Percentiles rank a stretch among this genome's conserved stretches.
phyloP scores from a whole-genome alignment of 2,797 vertebrate genomes.

The Dromococcyx pavoninus region DNA sequence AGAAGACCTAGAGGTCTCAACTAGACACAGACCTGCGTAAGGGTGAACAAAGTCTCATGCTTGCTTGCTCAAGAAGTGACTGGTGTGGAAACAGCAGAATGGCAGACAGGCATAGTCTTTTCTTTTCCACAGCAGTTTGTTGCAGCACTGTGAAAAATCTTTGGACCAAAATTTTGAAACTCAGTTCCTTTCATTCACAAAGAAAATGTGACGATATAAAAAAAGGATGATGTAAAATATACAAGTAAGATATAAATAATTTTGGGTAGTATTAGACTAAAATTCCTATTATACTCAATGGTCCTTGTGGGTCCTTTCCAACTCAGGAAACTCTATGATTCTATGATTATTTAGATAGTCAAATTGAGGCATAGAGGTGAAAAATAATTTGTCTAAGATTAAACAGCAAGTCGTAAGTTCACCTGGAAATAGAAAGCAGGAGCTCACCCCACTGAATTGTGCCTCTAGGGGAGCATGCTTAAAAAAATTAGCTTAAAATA shows the following conservation, averaged over 20 bases:
- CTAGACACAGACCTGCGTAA: not conserved
- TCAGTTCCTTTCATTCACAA: not conserved
- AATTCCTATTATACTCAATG: not conserved
- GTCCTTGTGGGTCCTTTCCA: no score
- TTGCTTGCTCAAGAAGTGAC: not conserved
- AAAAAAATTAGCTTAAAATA: not conserved
- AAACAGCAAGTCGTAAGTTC: not conserved
- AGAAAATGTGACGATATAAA: not conserved
- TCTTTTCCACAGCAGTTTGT: not conserved
- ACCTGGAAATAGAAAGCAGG: not conserved
- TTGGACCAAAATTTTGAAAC: not conserved
- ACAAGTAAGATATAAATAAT: not conserved
- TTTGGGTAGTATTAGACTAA: not conserved
- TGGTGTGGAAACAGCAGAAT: not conserved
- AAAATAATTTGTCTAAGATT: slow-evolving; percentile 9
- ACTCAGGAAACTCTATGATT: no score
- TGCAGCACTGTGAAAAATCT: not conserved
- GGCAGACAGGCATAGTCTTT: not conserved
- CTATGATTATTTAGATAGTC: not conserved
- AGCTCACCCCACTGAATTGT: not conserved
- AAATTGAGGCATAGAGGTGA: not conserved
- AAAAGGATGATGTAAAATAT: not conserved
- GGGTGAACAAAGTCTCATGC: not conserved
- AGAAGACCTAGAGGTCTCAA: not conserved
- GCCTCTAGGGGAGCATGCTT: not conserved